phyloP scores from a whole-genome alignment of 2,888 invertebrate species.

The Amphiduros pacificus region DNA sequence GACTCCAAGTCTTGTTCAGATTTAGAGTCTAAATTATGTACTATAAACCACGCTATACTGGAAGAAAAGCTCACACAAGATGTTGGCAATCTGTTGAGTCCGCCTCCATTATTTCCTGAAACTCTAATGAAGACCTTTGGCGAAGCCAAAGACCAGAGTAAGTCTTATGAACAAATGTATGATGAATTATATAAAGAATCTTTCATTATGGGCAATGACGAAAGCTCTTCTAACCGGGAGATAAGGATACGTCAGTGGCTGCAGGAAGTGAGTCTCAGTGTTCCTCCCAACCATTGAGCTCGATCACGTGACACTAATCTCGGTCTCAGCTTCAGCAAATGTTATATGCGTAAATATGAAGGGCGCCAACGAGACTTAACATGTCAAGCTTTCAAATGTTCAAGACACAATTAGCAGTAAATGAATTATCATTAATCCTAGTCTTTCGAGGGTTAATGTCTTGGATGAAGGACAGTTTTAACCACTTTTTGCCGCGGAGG shows the following conservation, averaged over 20 bases:
- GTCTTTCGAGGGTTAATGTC: no score
- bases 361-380: no score
- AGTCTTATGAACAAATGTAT: conserved; percentile 1
- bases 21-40: neutral
- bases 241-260: neutral
- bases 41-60: neutral
- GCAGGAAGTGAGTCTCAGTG: neutral
- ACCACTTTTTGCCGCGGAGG: no score
- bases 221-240: neutral
- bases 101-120: neutral
- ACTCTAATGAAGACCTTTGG: neutral
- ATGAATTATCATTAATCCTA: no score
- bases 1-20: conserved; percentile 19
- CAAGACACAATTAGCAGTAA: no score
- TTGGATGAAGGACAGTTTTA: no score
- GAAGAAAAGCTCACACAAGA: neutral
- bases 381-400: no score
- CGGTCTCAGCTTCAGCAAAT: no score
- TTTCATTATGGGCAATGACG: neutral
- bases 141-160: neutral
- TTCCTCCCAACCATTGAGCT: no score
- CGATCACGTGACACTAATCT: no score
- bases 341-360: no score
- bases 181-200: neutral
- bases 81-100: neutral